Evolutionary conservation across 2,113 vertebrate species (phyloP).

Genomic region (Hemichromis elongatus): DNA sequence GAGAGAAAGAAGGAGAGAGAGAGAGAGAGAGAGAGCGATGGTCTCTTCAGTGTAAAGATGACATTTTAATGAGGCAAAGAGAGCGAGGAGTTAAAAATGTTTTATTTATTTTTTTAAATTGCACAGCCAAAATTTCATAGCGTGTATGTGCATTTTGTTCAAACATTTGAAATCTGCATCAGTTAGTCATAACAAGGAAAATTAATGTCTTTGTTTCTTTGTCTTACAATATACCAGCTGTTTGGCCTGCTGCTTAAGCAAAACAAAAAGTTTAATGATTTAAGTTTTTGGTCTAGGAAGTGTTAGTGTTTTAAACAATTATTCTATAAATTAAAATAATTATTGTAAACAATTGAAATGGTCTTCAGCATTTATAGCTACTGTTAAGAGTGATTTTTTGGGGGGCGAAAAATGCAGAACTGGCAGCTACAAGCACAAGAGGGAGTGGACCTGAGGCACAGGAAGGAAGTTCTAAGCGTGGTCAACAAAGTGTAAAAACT

Average conservation of each 20-base stretch:
- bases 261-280: neutral
- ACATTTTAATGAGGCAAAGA: constrained; percentile 38
- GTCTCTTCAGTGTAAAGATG: constrained; percentile 13
- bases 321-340: neutral
- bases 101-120: neutral
- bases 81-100: neutral
- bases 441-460: neutral
- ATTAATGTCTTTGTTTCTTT: neutral
- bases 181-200: neutral
- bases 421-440: neutral
- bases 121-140: neutral
- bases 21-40: neutral
- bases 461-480: neutral
- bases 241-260: neutral
- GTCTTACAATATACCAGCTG: neutral
- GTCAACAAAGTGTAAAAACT: neutral
- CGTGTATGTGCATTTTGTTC: neutral
- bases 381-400: neutral
- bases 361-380: neutral
- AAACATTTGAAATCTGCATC: neutral
- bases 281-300: neutral
- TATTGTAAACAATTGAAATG: neutral
- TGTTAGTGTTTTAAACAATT: neutral
- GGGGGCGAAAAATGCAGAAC: neutral
- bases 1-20: neutral